Evolutionary conservation across 2,113 vertebrate species (phyloP).

Genomic region (Clupea harengus): DNA sequence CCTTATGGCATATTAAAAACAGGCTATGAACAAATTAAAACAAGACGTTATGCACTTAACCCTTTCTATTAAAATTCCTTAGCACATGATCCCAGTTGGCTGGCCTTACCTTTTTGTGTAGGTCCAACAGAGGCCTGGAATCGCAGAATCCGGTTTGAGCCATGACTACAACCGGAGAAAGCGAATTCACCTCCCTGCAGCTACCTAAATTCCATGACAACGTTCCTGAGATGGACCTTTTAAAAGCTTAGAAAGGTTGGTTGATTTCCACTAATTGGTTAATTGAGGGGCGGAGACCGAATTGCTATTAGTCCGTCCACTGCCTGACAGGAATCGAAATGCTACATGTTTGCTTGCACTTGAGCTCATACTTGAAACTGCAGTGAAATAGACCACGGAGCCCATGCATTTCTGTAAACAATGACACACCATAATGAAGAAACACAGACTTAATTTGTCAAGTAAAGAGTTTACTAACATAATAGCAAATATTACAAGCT

Average conservation of each 20-base stretch:
- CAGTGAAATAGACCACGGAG: too few species aligned
- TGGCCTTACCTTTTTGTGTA: constrained; percentile 60
- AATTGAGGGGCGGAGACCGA: constrained; percentile 51
- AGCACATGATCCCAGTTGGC: too few species aligned
- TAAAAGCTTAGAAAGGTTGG: not conserved
- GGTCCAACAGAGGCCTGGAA: constrained; percentile 72
- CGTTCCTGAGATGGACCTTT: constrained; percentile 28
- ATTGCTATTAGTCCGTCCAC: constrained; percentile 19
- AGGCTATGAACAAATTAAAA: not conserved
- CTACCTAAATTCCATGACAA: constrained; percentile 59
- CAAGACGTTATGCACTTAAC: not conserved
- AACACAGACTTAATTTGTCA: constrained; percentile 12
- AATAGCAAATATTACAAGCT: constrained; percentile 68
- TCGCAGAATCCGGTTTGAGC: constrained; percentile 72
- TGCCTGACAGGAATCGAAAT: constrained; percentile 13
- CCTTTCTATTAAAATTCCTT: too few species aligned
- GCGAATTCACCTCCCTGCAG: constrained; percentile 59
- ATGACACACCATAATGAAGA: not conserved
- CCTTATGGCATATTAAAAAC: not conserved
- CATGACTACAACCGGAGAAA: constrained; percentile 62
- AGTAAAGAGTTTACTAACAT: constrained; percentile 66
- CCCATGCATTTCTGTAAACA: not conserved
- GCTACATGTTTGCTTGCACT: not conserved
- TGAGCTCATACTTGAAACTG: too few species aligned
- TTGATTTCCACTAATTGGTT: constrained; percentile 55